Percentiles rank a stretch among this genome's conserved stretches.
Evolutionary conservation across 2,888 invertebrate genomes (phyloP).

Genomic region (Xylota sylvarum): DNA sequence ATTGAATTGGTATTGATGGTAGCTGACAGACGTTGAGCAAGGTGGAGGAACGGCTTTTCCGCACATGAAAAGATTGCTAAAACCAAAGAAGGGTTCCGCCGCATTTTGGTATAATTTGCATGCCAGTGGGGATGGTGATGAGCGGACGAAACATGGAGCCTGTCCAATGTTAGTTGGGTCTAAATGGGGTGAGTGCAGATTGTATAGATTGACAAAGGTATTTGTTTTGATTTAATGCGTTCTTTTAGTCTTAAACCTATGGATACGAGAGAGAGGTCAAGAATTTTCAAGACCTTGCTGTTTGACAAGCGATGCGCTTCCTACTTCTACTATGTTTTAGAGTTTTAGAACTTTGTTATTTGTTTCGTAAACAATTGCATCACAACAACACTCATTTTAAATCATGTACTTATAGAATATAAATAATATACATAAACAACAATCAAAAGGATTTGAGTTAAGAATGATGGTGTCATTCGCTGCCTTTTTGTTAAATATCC

Average conservation of each 20-base stretch:
- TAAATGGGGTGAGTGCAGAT: conserved; percentile 93
- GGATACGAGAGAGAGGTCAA: conserved; percentile 94
- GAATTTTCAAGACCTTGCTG: conserved; percentile 89
- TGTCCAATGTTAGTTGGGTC: conserved; percentile 98
- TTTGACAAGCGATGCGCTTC: conserved; percentile 83
- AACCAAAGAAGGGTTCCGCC: conserved; percentile 85
- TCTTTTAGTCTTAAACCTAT: conserved; percentile 91
- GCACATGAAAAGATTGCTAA: conserved; percentile 91
- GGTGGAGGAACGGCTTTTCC: conserved; percentile 99
- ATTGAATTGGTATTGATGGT: conserved; percentile 40
- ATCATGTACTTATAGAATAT: too few species aligned
- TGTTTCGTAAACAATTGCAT: too few species aligned
- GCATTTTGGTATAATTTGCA: conserved; percentile 98
- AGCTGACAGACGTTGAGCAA: conserved; percentile 98
- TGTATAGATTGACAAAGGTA: neutral
- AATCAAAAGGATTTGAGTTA: too few species aligned
- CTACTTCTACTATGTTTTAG: conserved; percentile 10
- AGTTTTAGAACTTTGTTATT: neutral
- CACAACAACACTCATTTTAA: too few species aligned
- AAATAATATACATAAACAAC: too few species aligned
- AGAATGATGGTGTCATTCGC: too few species aligned
- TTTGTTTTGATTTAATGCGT: neutral
- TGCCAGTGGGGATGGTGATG: conserved; percentile 95
- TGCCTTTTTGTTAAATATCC: too few species aligned
- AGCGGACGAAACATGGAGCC: conserved; percentile 95